phyloP scores from a whole-genome alignment of 2,888 invertebrate species.

The Aleiodes leptofemur region DNA sequence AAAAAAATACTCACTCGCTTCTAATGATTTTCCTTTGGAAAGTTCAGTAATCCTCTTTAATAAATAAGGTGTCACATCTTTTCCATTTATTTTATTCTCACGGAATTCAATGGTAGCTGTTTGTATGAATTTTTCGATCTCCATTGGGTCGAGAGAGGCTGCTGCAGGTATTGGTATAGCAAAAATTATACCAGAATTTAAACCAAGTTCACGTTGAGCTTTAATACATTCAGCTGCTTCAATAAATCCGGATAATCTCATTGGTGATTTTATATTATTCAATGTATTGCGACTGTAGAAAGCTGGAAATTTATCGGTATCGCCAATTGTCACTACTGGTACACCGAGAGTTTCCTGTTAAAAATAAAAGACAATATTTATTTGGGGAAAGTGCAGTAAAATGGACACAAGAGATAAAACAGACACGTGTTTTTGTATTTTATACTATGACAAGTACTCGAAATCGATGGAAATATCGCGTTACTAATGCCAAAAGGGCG shows the following conservation, averaged over 20 bases:
- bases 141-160: slow-evolving; percentile 78
- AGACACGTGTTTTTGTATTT: too few relatives aligned
- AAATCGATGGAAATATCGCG: too few relatives aligned
- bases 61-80: slow-evolving; percentile 95
- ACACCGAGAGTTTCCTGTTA: slow-evolving; percentile 96
- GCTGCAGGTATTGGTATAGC: slow-evolving; percentile 93
- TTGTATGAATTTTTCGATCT: slow-evolving; percentile 84
- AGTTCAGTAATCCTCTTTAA: slow-evolving; percentile 85
- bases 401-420: too few relatives aligned
- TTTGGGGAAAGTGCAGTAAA: too few relatives aligned
- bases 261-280: slow-evolving; percentile 80
- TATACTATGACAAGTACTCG: too few relatives aligned
- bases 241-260: slow-evolving; percentile 79
- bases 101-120: slow-evolving; percentile 82
- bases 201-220: slow-evolving; percentile 77
- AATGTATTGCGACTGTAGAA: slow-evolving; percentile 92
- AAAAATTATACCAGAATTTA: slow-evolving; percentile 87
- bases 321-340: slow-evolving; percentile 87
- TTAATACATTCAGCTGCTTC: slow-evolving; percentile 87
- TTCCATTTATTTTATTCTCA: slow-evolving; percentile 82
- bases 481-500: too few relatives aligned
- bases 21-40: slow-evolving; percentile 89
- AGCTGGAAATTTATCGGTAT: slow-evolving; percentile 88
- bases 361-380: slow-evolving; percentile 34
- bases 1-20: slow-evolving; percentile 85